Base-by-base conservation (phyloP, 1,140 invertebrate genomes). In the Subanguina moxae region DNA sequence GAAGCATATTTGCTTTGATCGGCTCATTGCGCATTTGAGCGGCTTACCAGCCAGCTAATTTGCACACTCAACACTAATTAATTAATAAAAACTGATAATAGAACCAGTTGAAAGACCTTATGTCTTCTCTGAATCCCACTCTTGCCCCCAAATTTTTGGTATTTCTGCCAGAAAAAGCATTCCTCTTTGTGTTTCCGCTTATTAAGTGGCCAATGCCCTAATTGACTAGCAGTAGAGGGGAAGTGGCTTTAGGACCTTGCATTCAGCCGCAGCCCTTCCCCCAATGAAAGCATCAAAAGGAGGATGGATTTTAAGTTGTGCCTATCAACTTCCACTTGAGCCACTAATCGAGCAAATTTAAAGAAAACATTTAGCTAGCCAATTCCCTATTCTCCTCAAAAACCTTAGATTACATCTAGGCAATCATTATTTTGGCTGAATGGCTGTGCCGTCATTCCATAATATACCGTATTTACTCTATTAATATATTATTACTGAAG, bases 401-500 rank as follows among this genome's bases (percentile, higher is more conserved):
- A 38, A 38, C 32, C 3, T 52, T 15, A 52, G 48, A 52, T 52
- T 52, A 52, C 48, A 52, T 52, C 48, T 52, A 25, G n/a, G n/a
- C 48, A 7, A 15, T 3, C 48, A 5, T 5, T 52, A 38, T 38
- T 38, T 38, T 38, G 3, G 32, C 3, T 5, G 32, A 38, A 38
- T 38, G 11, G 32, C 3, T 38, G 11, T 11, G 32, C 32, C 32
- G 11, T 38, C 11, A 38, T 38, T 38, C 3, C 32, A 38, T 11
- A 38, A 38, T 38, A 38, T n/a, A n/a, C n/a, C n/a, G n/a, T n/a
- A n/a, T n/a, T n/a, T n/a, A n/a, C n/a, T n/a, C n/a, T n/a, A n/a
- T n/a, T n/a, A n/a, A n/a, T n/a, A n/a, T n/a, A n/a, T n/a, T n/a
- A n/a, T n/a, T n/a, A n/a, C n/a, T n/a, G n/a, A n/a, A n/a, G n/a